Evolutionary conservation across 2,113 vertebrate species (phyloP).

Genomic region (Rhynchopsitta pachyrhyncha): DNA sequence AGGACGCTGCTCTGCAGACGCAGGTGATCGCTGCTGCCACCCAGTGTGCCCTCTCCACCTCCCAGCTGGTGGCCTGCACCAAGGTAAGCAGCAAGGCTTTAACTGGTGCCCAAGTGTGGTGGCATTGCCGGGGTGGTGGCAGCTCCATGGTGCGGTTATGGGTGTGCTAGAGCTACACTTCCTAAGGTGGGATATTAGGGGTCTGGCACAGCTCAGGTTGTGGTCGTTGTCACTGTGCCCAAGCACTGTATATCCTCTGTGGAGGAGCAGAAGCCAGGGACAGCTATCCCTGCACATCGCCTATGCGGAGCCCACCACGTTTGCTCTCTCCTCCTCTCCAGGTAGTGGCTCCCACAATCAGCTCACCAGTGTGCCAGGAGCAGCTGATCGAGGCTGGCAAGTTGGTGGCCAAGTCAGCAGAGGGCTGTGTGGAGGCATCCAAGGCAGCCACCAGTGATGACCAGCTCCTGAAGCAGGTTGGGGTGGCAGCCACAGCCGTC

Average conservation of each 20-base stretch:
- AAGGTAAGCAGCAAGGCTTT: conserved; percentile 77
- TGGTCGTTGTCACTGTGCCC: background rate
- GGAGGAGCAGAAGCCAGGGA: background rate
- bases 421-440: conserved; percentile 93
- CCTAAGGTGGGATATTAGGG: background rate
- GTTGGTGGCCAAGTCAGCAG: conserved; percentile 94
- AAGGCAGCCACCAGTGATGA: conserved; percentile 88
- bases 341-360: conserved; percentile 97
- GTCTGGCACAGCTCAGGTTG: background rate
- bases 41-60: conserved; percentile 94
- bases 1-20: conserved; percentile 88
- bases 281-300: background rate
- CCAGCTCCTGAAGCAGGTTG: conserved; percentile 92
- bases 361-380: conserved; percentile 93
- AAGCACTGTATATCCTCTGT: background rate
- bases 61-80: conserved; percentile 96
- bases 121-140: background rate
- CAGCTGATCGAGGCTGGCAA: conserved; percentile 94
- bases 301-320: rapidly evolving
- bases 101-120: rapidly evolving
- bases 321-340: conserved; percentile 23
- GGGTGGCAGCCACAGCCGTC: conserved; percentile 88
- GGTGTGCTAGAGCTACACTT: background rate
- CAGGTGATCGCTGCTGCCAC: conserved; percentile 94
- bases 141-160: rapidly evolving